These are phyloP conservation scores for Acrobasis consociella DNA, from an alignment of 2,888 invertebrate genomes.

Conservation along the genomic window DNA sequence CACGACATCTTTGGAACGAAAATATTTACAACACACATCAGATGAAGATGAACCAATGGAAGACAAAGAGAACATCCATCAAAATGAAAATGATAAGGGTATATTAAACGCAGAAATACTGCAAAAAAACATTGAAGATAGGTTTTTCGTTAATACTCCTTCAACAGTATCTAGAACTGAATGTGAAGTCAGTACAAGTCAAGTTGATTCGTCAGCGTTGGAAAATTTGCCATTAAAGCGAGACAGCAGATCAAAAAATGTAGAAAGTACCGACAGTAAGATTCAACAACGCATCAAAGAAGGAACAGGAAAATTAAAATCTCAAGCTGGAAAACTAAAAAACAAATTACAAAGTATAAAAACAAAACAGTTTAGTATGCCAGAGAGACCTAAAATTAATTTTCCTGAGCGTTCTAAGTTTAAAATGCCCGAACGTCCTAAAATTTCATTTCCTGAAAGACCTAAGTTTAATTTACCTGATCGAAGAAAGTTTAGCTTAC, in stretches of 20 bases:
- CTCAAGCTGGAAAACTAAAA: slow-evolving; percentile 88
- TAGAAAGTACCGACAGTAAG: slow-evolving; percentile 78
- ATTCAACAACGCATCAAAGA: slow-evolving; percentile 86
- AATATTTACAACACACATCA: slow-evolving; percentile 76
- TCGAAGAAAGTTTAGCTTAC: slow-evolving; percentile 85
- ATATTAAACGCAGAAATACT: slow-evolving; percentile 76
- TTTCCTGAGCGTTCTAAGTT: slow-evolving; percentile 82
- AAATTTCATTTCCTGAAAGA: slow-evolving; percentile 80
- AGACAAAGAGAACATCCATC: slow-evolving; percentile 55
- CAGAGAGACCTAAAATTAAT: slow-evolving; percentile 82
- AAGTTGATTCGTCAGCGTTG: slow-evolving; percentile 86
- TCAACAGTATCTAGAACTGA: slow-evolving; percentile 84
- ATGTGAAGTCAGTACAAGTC: slow-evolving; percentile 85
- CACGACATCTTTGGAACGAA: slow-evolving; percentile 75
- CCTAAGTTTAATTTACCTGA: slow-evolving; percentile 83
- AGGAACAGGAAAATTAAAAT: slow-evolving; percentile 87
- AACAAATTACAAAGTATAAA: slow-evolving; percentile 85
- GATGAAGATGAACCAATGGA: slow-evolving; percentile 70
- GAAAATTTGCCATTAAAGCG: slow-evolving; percentile 85
- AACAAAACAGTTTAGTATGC: slow-evolving; percentile 77
- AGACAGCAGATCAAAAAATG: slow-evolving; percentile 78
- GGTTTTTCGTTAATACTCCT: slow-evolving; percentile 83
- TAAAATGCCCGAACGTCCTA: slow-evolving; percentile 79
- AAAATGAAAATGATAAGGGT: slow-evolving; percentile 52
- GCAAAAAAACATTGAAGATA: slow-evolving; percentile 85